A percentile compares a stretch with the other conserved stretches of the same genome.
These are phyloP conservation scores for Chouioia cunea DNA, from an alignment of 2,888 invertebrate species.

Conservation along the genomic window DNA sequence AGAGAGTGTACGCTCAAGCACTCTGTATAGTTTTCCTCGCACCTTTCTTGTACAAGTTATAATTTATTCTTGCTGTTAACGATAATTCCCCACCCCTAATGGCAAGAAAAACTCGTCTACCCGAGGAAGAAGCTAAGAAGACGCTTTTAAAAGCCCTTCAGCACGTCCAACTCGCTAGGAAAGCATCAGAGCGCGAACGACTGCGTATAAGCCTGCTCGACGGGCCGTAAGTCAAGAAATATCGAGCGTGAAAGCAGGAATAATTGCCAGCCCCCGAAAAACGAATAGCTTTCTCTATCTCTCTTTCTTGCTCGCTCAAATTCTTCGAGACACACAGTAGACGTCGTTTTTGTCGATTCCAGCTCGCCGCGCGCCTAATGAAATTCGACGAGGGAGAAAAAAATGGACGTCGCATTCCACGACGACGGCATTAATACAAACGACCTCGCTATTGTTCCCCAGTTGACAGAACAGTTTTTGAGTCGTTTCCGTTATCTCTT, in stretches of 20 bases:
- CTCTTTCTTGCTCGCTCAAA: conserved; percentile 1
- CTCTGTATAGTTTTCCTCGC: too few relatives aligned
- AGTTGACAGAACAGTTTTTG: conserved; percentile 36
- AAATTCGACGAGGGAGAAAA: conserved; percentile 21
- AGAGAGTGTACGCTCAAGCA: too few relatives aligned
- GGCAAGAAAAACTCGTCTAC: too few relatives aligned
- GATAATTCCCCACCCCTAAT: too few relatives aligned
- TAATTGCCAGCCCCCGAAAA: conserved; percentile 27
- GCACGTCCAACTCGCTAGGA: too few relatives aligned
- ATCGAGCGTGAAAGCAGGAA: conserved; percentile 46
- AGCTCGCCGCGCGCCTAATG: conserved; percentile 16
- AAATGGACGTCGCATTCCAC: conserved; percentile 16
- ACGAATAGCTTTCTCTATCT: not conserved
- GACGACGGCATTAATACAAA: conserved; percentile 25
- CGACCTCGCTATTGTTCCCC: not conserved
- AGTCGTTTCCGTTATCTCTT: not conserved
- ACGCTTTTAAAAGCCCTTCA: too few relatives aligned
- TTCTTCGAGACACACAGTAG: conserved; percentile 18
- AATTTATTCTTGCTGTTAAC: too few relatives aligned
- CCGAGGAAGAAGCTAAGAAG: too few relatives aligned
- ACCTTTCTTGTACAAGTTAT: too few relatives aligned
- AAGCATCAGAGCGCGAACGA: not conserved
- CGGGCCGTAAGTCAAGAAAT: conserved; percentile 32
- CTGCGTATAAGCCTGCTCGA: conserved; percentile 11
- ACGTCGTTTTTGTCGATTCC: conserved; percentile 22